phyloP scores from a whole-genome alignment of 2,888 invertebrate species.

The Lasioglossum morio region DNA sequence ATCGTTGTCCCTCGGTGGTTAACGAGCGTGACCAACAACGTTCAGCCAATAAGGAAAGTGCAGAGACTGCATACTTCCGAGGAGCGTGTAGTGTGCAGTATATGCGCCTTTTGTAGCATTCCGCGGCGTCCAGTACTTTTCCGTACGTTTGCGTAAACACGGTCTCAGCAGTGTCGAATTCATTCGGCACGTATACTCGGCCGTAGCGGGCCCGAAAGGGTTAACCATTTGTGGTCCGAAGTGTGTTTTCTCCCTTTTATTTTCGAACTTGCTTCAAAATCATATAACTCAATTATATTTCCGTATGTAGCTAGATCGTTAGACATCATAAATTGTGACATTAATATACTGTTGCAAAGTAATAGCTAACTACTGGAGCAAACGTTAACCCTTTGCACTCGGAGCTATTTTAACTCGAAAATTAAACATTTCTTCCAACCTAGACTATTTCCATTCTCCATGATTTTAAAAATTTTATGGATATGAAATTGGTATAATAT shows the following conservation, averaged over 20 bases:
- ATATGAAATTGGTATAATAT: no score
- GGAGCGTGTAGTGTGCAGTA: neutral
- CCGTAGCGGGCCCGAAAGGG: neutral
- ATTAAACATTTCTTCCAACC: no score
- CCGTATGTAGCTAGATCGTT: no score
- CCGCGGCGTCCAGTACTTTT: neutral
- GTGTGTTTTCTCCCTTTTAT: no score
- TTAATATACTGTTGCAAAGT: neutral
- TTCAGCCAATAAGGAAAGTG: neutral
- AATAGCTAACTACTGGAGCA: neutral
- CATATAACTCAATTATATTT: no score
- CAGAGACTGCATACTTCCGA: neutral
- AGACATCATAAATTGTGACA: no score
- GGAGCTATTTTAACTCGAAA: no score
- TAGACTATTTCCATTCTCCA: no score
- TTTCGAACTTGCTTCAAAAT: no score
- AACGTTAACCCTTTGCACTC: no score
- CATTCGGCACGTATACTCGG: neutral
- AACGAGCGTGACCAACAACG: neutral
- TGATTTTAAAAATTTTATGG: no score
- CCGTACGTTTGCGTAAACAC: neutral
- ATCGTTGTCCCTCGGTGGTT: neutral
- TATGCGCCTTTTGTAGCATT: neutral
- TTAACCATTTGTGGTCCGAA: no score
- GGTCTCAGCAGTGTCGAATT: neutral